Evolutionary conservation across 1,140 invertebrate genomes (phyloP).

Genomic region (Agraylea sexmaculata): DNA sequence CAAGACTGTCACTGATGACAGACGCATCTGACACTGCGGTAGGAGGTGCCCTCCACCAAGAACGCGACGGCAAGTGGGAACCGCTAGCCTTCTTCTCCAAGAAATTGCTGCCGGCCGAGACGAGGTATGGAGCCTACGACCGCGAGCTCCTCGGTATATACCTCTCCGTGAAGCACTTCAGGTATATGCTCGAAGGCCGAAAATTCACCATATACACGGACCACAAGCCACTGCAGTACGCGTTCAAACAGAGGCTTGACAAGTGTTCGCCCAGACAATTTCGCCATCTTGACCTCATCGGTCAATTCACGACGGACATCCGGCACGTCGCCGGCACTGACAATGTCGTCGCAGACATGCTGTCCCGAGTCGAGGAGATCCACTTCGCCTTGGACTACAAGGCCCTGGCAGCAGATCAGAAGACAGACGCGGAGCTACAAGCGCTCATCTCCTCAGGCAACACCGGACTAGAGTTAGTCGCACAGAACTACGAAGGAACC

Average conservation of each 20-base stretch:
- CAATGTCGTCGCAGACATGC: constrained; percentile 24
- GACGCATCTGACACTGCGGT: constrained; percentile 29
- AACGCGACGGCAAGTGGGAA: constrained; percentile 14
- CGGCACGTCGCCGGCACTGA: too few species aligned
- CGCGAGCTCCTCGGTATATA: constrained; percentile 37
- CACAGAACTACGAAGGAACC: constrained; percentile 7
- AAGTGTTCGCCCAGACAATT: constrained; percentile 5
- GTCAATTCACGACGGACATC: not conserved
- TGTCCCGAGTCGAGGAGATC: constrained; percentile 18
- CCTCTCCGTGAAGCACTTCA: constrained; percentile 30
- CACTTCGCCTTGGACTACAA: not conserved
- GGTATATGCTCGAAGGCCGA: constrained; percentile 23
- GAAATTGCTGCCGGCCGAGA: constrained; percentile 20
- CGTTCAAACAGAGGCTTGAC: constrained; percentile 20
- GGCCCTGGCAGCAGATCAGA: not conserved
- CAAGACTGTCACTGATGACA: constrained; percentile 26
- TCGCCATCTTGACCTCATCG: too few species aligned
- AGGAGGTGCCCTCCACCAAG: constrained; percentile 24
- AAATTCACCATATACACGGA: not conserved
- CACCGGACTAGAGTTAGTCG: not conserved
- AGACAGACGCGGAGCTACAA: constrained; percentile 4
- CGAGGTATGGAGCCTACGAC: constrained; percentile 26
- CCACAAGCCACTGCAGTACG: too few species aligned
- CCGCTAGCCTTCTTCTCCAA: constrained; percentile 24
- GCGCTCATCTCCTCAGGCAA: too few species aligned